Conservation (phyloP, 2,797 vertebrate genomes). For the Mormyrops attenuatus region DNA sequence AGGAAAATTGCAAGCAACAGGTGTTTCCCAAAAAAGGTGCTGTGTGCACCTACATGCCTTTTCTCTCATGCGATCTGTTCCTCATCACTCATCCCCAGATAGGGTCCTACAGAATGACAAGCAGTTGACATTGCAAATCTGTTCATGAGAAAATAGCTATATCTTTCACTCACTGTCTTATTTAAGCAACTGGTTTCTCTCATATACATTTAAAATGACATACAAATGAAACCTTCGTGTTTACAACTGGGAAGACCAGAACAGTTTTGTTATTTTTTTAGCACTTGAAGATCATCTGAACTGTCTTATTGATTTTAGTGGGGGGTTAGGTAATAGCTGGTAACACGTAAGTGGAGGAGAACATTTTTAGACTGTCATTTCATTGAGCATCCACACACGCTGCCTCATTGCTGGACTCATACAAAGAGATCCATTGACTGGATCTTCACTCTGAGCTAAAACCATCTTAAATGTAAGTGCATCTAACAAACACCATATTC, state of each 20-base stretch:
- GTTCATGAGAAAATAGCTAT: neutral
- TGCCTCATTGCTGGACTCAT: neutral
- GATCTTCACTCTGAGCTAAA: neutral
- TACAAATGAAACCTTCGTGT: neutral
- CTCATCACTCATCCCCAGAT: neutral
- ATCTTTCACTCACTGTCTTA: neutral
- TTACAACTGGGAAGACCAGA: neutral
- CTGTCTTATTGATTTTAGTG: neutral
- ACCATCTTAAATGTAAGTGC: neutral
- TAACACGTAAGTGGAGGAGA: neutral
- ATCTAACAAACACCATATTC: neutral
- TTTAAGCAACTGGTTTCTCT: neutral
- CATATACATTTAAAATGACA: neutral
- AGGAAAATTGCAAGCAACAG: neutral
- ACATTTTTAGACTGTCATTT: neutral
- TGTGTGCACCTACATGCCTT: neutral
- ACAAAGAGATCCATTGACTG: neutral
- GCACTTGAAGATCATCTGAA: neutral
- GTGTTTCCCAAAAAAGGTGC: neutral
- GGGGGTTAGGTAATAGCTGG: neutral
- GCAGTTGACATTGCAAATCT: neutral
- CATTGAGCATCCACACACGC: neutral
- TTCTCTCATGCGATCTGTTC: neutral
- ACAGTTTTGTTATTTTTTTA: neutral
- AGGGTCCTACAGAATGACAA: neutral